Percentiles rank a stretch among this genome's conserved stretches.
Conservation (phyloP, 2,113 vertebrate species). For the Pholis gunnellus region DNA sequence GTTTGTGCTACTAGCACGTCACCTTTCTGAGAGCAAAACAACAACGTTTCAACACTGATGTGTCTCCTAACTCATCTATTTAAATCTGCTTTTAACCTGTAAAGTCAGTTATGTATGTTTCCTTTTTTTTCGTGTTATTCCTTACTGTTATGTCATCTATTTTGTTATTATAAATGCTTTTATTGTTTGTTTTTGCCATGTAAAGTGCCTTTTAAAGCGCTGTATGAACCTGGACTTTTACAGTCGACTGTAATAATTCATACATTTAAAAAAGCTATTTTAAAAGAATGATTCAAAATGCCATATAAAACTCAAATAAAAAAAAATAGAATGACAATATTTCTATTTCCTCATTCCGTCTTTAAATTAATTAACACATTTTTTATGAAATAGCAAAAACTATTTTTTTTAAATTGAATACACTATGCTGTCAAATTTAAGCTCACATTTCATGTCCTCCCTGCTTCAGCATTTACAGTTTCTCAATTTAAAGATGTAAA, state of each 20-base stretch:
- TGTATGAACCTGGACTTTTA: not conserved
- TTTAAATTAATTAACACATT: not conserved
- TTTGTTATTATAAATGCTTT: no score
- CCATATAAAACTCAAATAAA: not conserved
- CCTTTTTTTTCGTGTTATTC: no score
- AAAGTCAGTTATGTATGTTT: no score
- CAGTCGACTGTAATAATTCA: not conserved
- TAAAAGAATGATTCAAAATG: not conserved
- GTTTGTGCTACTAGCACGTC: not conserved
- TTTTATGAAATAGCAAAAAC: not conserved
- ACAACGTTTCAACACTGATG: not conserved
- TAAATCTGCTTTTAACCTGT: no score
- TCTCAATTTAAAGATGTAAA: not conserved
- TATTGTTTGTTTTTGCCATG: no score
- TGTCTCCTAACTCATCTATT: no score
- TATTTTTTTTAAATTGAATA: no score
- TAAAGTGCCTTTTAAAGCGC: no score
- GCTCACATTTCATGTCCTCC: not conserved
- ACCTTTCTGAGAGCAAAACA: not conserved
- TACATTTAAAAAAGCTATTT: not conserved
- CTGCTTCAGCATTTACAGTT: not conserved
- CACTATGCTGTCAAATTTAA: not conserved
- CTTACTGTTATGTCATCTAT: no score
- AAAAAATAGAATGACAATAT: not conserved
- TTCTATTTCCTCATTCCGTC: not conserved